Conservation (phyloP, 1,140 invertebrate species). For the Planococcus citri region DNA sequence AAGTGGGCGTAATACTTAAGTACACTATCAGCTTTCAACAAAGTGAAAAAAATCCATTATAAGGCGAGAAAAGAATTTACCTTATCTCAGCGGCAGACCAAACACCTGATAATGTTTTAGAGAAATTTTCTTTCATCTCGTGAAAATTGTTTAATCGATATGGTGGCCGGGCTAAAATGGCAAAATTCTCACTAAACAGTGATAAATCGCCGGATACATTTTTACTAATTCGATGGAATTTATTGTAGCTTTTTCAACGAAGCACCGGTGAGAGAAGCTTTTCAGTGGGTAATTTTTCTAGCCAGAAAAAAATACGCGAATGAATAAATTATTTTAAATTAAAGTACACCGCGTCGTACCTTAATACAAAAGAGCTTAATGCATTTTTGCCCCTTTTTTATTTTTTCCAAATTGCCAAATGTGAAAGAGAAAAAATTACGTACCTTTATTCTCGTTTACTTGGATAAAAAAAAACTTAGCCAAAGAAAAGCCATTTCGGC, state of each 20-base stretch:
- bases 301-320: too few relatives aligned
- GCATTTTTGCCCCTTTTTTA: background rate
- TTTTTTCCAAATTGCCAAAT: background rate
- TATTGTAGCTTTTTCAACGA: too few relatives aligned
- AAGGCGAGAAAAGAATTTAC: background rate
- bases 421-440: conserved; percentile 2
- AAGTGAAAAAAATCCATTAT: background rate
- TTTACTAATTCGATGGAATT: background rate
- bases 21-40: too few relatives aligned
- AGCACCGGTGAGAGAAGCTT: too few relatives aligned
- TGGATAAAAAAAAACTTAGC: background rate
- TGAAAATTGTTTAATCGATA: background rate
- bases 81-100: background rate
- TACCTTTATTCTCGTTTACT: conserved; percentile 3
- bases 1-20: too few relatives aligned
- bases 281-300: too few relatives aligned
- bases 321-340: conserved; percentile 3
- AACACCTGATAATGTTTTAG: background rate
- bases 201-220: background rate
- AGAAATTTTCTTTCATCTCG: background rate
- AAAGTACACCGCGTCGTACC: background rate
- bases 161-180: background rate
- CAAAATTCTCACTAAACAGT: background rate
- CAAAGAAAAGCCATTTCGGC: background rate
- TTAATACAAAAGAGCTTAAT: background rate